These are phyloP conservation scores for Sinocyclocheilus anshuiensis DNA, from an alignment of 2,113 vertebrate species.

Conservation along the genomic window DNA sequence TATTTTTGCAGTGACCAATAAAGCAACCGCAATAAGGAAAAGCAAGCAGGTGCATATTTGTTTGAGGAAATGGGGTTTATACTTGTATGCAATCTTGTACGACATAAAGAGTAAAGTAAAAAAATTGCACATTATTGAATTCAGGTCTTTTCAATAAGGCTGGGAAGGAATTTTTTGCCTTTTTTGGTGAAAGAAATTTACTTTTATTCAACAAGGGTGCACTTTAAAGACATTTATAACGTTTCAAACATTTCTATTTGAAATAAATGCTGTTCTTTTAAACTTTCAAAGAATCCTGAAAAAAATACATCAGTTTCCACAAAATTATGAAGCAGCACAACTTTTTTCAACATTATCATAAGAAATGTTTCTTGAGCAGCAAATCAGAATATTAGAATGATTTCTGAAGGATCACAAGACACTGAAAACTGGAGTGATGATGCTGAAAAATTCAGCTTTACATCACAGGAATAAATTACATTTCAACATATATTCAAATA, in stretches of 20 bases:
- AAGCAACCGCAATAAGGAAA: background rate
- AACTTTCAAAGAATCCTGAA: too few species aligned
- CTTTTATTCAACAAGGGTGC: too few species aligned
- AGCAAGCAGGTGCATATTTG: background rate
- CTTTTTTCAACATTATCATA: too few species aligned
- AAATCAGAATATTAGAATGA: background rate
- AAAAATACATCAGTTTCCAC: too few species aligned
- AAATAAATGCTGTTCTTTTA: too few species aligned
- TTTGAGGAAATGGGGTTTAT: background rate
- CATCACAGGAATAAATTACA: background rate
- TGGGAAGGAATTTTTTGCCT: too few species aligned
- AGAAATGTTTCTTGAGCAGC: background rate
- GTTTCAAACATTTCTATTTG: too few species aligned
- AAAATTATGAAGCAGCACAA: too few species aligned
- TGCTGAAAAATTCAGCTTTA: background rate
- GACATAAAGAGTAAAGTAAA: background rate
- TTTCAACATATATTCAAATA: background rate
- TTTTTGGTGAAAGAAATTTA: too few species aligned
- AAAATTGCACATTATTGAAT: too few species aligned
- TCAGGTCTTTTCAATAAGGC: too few species aligned
- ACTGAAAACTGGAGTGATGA: background rate
- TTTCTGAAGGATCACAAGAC: background rate
- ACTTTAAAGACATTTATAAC: background rate
- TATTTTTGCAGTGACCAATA: background rate
- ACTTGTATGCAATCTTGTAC: background rate